phyloP scores from a whole-genome alignment of 2,113 vertebrate genomes.

The Xiphophorus hellerii region DNA sequence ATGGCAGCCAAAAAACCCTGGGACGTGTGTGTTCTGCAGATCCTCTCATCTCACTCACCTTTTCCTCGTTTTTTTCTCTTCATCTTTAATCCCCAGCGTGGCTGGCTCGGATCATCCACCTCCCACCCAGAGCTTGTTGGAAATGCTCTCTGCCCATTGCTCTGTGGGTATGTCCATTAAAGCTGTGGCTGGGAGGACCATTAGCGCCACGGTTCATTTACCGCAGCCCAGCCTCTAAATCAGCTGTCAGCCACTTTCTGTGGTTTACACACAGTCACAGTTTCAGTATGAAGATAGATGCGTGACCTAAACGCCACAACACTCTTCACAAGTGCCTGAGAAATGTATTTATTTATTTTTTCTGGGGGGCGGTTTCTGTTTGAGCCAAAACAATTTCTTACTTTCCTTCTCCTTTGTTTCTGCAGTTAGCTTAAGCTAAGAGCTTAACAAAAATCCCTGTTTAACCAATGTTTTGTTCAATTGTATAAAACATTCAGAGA shows the following conservation, averaged over 20 bases:
- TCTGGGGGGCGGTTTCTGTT: not conserved
- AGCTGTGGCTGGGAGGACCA: constrained; percentile 59
- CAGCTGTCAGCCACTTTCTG: constrained; percentile 54
- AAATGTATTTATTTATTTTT: too few relatives aligned
- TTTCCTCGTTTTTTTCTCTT: not conserved
- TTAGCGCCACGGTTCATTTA: constrained; percentile 72
- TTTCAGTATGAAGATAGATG: constrained; percentile 52
- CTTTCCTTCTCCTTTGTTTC: not conserved
- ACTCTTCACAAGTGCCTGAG: constrained; percentile 8
- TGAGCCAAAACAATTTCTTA: not conserved
- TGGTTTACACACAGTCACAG: constrained; percentile 48
- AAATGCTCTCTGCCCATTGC: constrained; percentile 39
- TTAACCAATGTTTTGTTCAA: too few relatives aligned
- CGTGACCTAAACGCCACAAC: not conserved
- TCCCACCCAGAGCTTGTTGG: constrained; percentile 26
- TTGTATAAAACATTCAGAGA: too few relatives aligned
- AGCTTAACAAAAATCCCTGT: not conserved
- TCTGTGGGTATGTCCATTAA: constrained; percentile 70
- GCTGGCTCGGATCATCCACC: constrained; percentile 1
- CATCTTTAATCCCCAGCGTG: not conserved
- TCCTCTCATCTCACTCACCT: constrained; percentile 5
- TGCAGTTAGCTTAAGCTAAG: not conserved
- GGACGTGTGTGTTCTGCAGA: constrained; percentile 2
- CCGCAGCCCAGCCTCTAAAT: constrained; percentile 60
- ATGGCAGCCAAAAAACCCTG: not conserved